phyloP scores from a whole-genome alignment of 2,113 vertebrate genomes.

The Ophthalmolycus amberensis region DNA sequence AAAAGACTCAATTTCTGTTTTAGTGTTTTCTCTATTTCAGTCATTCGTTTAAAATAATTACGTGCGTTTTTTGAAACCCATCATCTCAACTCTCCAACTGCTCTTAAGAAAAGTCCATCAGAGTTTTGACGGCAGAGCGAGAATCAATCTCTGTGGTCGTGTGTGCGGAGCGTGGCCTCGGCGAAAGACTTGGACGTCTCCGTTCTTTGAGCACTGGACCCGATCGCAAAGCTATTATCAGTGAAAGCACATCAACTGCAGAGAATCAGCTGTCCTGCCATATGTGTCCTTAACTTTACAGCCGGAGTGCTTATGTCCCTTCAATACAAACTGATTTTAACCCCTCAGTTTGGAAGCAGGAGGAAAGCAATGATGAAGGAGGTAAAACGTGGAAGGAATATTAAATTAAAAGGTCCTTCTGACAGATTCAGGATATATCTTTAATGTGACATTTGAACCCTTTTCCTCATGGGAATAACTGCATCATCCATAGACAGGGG shows the following conservation, averaged over 20 bases:
- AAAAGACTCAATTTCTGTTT: slow-evolving; percentile 9
- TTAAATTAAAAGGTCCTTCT: slow-evolving; percentile 15
- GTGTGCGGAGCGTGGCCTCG: background rate
- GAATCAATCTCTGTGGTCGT: slow-evolving; percentile 44
- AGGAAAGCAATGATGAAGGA: slow-evolving; percentile 34
- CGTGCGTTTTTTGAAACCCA: slow-evolving; percentile 27
- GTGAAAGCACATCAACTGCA: slow-evolving; percentile 23
- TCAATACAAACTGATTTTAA: background rate
- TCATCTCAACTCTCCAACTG: slow-evolving; percentile 29
- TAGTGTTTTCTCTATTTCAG: slow-evolving; percentile 37
- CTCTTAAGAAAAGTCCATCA: slow-evolving; percentile 52
- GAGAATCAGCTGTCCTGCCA: slow-evolving; percentile 2
- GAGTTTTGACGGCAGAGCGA: slow-evolving; percentile 39
- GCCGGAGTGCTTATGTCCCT: background rate
- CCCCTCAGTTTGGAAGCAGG: background rate
- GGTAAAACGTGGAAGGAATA: slow-evolving; percentile 24
- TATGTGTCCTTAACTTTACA: background rate
- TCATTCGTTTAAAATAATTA: slow-evolving; percentile 31
- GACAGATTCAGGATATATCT: slow-evolving; percentile 53
- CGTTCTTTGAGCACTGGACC: slow-evolving; percentile 41
- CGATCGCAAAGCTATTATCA: slow-evolving; percentile 63
- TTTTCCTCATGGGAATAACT: slow-evolving; percentile 44
- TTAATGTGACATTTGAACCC: slow-evolving; percentile 58
- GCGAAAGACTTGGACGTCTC: slow-evolving; percentile 41
- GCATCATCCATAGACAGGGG: slow-evolving; percentile 52